Evolutionary conservation across 2,888 invertebrate species (phyloP).

Genomic region (Deilephila elpenor): DNA sequence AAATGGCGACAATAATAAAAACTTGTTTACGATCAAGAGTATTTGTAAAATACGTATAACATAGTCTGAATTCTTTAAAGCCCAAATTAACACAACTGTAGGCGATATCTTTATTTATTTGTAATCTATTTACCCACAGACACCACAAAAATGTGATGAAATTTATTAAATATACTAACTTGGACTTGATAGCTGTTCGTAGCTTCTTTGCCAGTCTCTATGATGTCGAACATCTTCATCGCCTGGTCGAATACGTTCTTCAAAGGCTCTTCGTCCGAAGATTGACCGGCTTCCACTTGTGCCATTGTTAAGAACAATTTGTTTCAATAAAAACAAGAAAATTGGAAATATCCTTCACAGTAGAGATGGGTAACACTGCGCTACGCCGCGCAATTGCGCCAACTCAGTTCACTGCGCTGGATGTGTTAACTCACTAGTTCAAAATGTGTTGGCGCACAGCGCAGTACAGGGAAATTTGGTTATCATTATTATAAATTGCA

Average conservation of each 20-base stretch:
- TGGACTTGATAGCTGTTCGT: slow-evolving; percentile 89
- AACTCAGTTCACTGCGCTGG: too few species aligned
- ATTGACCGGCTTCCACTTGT: slow-evolving; percentile 54
- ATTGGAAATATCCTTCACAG: background rate
- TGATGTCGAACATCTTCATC: slow-evolving; percentile 87
- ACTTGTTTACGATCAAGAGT: too few species aligned
- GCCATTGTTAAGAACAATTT: slow-evolving; percentile 48
- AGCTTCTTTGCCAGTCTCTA: slow-evolving; percentile 87
- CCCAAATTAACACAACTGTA: background rate
- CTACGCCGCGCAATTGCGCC: too few species aligned
- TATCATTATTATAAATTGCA: too few species aligned
- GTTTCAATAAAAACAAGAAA: background rate
- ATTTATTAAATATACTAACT: slow-evolving; percentile 69
- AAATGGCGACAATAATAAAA: too few species aligned
- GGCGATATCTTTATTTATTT: background rate
- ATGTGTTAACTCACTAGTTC: too few species aligned
- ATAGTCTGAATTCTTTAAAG: too few species aligned
- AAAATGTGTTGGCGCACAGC: too few species aligned
- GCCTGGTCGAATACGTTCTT: slow-evolving; percentile 87
- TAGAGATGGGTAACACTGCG: too few species aligned
- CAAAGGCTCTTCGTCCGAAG: slow-evolving; percentile 67
- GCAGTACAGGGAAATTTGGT: too few species aligned
- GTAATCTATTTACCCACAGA: background rate
- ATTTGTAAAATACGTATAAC: too few species aligned
- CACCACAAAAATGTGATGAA: background rate